Evolutionary conservation across 2,797 vertebrate genomes (phyloP), one percentile per base, ranked within the genome.

Genomic region (Oryzias dopingdopingensis): DNA sequence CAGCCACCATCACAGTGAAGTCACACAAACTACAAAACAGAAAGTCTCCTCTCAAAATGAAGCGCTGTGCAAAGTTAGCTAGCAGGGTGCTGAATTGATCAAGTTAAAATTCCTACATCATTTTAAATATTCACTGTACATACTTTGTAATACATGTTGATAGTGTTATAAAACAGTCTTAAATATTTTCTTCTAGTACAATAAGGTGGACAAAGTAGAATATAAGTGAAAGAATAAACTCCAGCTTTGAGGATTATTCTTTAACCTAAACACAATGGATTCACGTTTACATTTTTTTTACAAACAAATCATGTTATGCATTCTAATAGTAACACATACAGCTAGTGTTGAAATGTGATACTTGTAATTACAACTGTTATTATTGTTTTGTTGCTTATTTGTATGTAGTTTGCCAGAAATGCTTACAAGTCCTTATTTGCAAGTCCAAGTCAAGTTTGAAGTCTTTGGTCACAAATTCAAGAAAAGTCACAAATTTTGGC

Each of bases 41-140:
- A 59, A 71, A 50, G 61, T 59, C 68, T 67, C 52, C 74, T 77
- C 73, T 81, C 56, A 74, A 82, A 81, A 66, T 59, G 62, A 80
- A 86, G 80, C 77, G 41, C 74, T 87, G 85, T 88, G 86, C 85
- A 87, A 89, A 89, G 70, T 83, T 78, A 82, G 81, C 83, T 76
- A 88, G 83, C 83, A 72, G 82, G 79, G 59, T 58, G 50, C 76
- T 73, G 62, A 67, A 72, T 80, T 66, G 56, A 62, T 70, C 66
- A 48, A 56, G 61, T 74, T 85, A 76, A 85, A 80, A 78, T 46
- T 81, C 65, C 68, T 79, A 80, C 46, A 81, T 71, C 68, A 74
- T 83, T 62, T 84, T 79, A 71, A 76, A 79, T 84, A 81, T 72
- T 82, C 49, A 82, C 80, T 87, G 75, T 89, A 88, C 86, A 88